Percentiles rank a stretch among this genome's conserved stretches.
Evolutionary conservation across 2,797 vertebrate genomes (phyloP).

Genomic region (Takifugu ocellatus): DNA sequence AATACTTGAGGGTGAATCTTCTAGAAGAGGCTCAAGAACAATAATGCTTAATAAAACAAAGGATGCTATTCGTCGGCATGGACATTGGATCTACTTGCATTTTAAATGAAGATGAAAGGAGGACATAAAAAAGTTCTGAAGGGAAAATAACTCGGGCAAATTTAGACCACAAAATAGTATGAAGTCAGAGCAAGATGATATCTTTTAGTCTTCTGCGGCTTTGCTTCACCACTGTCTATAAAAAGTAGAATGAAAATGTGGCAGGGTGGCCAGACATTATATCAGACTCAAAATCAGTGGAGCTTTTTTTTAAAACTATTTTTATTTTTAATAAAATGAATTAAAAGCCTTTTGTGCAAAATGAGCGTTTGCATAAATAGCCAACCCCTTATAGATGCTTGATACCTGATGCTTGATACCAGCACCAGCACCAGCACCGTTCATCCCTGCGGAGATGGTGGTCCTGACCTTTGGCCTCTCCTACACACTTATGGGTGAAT

Average conservation of each 20-base stretch:
- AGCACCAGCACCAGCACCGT: too few species aligned
- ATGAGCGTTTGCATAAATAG: too few species aligned
- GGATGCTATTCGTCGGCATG: constrained; percentile 54
- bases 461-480: too few species aligned
- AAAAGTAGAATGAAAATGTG: constrained; percentile 48
- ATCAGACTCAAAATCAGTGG: too few species aligned
- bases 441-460: too few species aligned
- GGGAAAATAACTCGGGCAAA: constrained; percentile 56
- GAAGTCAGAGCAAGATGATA: constrained; percentile 71
- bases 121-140: constrained; percentile 39
- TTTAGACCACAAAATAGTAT: constrained; percentile 67
- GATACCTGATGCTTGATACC: too few species aligned
- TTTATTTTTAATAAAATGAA: too few species aligned
- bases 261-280: constrained; percentile 16
- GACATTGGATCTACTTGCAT: constrained; percentile 65
- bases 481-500: too few species aligned
- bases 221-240: constrained; percentile 66
- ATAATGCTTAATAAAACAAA: constrained; percentile 65
- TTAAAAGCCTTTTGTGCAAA: too few species aligned
- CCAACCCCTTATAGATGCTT: too few species aligned
- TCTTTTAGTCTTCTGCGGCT: constrained; percentile 71
- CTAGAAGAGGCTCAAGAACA: constrained; percentile 39
- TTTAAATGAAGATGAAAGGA: constrained; percentile 71
- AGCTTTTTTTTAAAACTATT: too few species aligned
- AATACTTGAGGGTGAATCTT: constrained; percentile 34